phyloP scores from a whole-genome alignment of 2,888 invertebrate species.

The Drosophila mimetica region DNA sequence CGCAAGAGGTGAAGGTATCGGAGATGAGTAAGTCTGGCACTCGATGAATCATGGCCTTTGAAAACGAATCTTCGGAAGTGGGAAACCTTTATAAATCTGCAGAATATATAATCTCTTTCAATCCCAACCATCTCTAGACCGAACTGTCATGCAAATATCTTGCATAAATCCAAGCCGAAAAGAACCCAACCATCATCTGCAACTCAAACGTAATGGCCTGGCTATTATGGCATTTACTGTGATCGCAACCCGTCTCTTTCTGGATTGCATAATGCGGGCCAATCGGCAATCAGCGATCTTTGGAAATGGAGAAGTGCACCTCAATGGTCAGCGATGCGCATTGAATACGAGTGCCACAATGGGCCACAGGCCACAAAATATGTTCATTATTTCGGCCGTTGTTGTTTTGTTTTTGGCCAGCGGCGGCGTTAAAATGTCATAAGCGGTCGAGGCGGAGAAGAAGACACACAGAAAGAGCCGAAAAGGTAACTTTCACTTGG shows the following conservation, averaged over 20 bases:
- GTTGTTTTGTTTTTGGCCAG: constrained; percentile 27
- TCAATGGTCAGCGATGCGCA: constrained; percentile 46
- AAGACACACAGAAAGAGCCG: constrained; percentile 2
- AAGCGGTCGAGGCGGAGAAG: constrained; percentile 31
- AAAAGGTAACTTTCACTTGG: constrained; percentile 62
- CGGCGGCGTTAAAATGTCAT: constrained; percentile 48
- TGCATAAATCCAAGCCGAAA: not conserved
- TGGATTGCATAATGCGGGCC: constrained; percentile 34
- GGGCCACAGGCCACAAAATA: constrained; percentile 15
- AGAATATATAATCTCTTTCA: too few species aligned
- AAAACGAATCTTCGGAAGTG: too few species aligned
- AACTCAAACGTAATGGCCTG: not conserved
- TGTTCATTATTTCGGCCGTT: constrained; percentile 13
- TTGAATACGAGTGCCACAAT: constrained; percentile 48
- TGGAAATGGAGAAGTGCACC: constrained; percentile 36
- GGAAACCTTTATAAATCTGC: too few species aligned
- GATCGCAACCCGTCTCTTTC: constrained; percentile 8
- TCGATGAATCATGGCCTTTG: constrained; percentile 1
- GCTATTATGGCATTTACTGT: constrained; percentile 25
- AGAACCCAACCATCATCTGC: not conserved
- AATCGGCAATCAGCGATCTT: constrained; percentile 37
- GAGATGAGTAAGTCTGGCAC: not conserved
- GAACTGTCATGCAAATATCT: not conserved
- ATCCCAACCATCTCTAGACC: too few species aligned
- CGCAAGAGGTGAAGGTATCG: constrained; percentile 13